Evolutionary conservation across 2,113 vertebrate genomes (phyloP).

Genomic region (Myiozetetes cayanensis): DNA sequence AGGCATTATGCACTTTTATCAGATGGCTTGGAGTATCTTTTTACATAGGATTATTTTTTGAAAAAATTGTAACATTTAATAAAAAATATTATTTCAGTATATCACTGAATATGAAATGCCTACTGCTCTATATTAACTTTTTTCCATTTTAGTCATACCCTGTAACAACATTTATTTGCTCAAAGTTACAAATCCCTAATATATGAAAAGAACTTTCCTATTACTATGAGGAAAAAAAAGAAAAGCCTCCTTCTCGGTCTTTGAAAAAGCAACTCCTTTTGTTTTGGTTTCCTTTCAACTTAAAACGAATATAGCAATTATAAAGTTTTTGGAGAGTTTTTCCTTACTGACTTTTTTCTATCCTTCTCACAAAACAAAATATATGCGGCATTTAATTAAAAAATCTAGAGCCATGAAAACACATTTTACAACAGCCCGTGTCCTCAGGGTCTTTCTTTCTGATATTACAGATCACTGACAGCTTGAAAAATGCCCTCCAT

Average conservation of each 20-base stretch:
- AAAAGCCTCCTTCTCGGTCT: neutral
- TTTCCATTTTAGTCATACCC: conserved; percentile 17
- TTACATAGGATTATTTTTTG: neutral
- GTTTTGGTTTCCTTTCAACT: conserved; percentile 40
- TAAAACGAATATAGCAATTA: neutral
- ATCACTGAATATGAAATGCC: neutral
- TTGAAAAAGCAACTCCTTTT: conserved; percentile 16
- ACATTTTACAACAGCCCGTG: conserved; percentile 18
- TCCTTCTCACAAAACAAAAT: conserved; percentile 24
- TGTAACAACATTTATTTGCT: conserved; percentile 25
- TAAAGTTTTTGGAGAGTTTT: conserved; percentile 43
- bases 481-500: conserved; percentile 25
- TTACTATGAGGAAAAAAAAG: neutral
- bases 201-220: conserved; percentile 28
- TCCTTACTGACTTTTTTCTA: neutral
- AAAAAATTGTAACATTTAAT: neutral
- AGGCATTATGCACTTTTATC: neutral
- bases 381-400: conserved; percentile 51
- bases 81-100: neutral
- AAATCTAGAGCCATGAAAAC: conserved; percentile 28
- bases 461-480: neutral
- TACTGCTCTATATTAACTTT: conserved; percentile 4
- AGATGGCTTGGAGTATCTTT: neutral
- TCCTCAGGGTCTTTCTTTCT: conserved; percentile 49
- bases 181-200: conserved; percentile 51